Percentiles rank a stretch among this genome's conserved stretches.
These are phyloP conservation scores for Monodelphis domestica DNA, from an alignment of 2,797 vertebrate genomes.

Conservation along the genomic window DNA sequence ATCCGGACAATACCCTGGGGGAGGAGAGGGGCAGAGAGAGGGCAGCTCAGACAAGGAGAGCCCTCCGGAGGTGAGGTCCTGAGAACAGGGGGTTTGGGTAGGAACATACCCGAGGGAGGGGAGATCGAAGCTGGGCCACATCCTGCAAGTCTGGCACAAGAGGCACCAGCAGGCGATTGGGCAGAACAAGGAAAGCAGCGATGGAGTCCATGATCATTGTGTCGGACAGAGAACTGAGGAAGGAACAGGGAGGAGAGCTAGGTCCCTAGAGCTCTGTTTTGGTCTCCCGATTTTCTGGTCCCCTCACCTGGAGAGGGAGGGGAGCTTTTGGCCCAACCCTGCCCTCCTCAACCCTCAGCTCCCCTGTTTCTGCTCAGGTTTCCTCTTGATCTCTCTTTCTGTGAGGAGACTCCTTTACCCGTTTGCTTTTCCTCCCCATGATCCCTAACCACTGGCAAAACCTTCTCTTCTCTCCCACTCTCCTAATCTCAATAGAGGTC, in stretches of 20 bases:
- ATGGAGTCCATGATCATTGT: constrained; percentile 97
- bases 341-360: not conserved
- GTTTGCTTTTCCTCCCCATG: not conserved
- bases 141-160: constrained; percentile 91
- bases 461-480: not conserved
- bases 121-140: constrained; percentile 94
- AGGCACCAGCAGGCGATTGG: constrained; percentile 94
- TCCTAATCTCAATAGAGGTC: not conserved
- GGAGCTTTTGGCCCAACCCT: too few relatives aligned
- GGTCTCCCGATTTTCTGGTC: not conserved
- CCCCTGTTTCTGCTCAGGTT: not conserved
- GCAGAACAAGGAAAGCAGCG: constrained; percentile 93
- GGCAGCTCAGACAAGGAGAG: not conserved
- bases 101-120: constrained; percentile 93
- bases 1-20: constrained; percentile 93
- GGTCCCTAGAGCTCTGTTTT: not conserved
- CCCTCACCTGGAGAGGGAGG: too few relatives aligned
- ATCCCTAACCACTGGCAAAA: too few relatives aligned
- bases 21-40: not conserved
- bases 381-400: not conserved
- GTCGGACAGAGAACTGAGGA: constrained; percentile 92
- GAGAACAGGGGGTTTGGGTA: not conserved
- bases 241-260: not conserved
- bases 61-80: not conserved
- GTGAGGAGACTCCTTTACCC: not conserved